Conservation (phyloP, 2,113 vertebrate genomes). For the Alosa alosa region DNA sequence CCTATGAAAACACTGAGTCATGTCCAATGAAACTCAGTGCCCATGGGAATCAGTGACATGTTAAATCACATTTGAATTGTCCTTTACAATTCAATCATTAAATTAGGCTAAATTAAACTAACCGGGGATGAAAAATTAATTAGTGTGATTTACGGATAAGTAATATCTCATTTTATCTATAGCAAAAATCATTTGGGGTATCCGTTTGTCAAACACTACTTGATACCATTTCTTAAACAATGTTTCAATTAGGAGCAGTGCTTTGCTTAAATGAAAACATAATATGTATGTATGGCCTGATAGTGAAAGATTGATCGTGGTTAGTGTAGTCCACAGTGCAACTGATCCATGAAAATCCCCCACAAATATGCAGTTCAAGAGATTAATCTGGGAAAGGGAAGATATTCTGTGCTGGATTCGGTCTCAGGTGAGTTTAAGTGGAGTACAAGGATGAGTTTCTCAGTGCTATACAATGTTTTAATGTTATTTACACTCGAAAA, state of each 20-base stretch:
- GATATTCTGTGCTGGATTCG: neutral
- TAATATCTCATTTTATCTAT: neutral
- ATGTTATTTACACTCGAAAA: conserved; percentile 1
- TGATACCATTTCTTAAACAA: neutral
- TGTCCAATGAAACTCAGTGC: neutral
- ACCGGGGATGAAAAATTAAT: neutral
- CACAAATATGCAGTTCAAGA: neutral
- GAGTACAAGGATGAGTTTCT: neutral
- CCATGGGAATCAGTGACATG: neutral
- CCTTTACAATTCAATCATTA: neutral
- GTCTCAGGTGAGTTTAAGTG: neutral
- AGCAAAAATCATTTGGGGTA: neutral
- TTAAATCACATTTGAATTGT: neutral
- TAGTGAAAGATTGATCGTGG: neutral
- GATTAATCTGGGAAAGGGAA: neutral
- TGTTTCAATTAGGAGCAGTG: neutral
- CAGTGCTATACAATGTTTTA: neutral
- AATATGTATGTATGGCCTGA: neutral
- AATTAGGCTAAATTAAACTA: conserved; percentile 4
- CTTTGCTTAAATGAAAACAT: neutral
- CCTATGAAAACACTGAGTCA: neutral
- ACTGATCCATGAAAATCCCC: neutral
- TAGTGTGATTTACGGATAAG: neutral
- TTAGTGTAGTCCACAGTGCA: neutral
- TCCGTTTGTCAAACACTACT: neutral